Evolutionary conservation across 2,797 vertebrate species (phyloP).

Genomic region (Smutsia temminckii): DNA sequence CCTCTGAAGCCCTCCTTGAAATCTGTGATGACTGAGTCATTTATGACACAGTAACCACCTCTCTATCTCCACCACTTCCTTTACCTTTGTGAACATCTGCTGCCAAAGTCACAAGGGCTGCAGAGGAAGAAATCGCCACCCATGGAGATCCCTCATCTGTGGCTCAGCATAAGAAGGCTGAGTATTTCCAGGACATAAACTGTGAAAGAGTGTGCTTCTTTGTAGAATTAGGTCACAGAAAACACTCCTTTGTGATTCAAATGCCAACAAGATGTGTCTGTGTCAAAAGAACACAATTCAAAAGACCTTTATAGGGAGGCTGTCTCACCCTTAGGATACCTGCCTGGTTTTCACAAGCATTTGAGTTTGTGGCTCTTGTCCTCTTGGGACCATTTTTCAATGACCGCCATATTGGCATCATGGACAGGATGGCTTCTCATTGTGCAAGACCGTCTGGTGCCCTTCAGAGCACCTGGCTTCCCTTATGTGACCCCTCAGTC

Average conservation of each 20-base stretch:
- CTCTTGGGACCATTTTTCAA: not conserved
- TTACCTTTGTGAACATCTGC: too few species aligned
- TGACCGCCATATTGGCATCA: not conserved
- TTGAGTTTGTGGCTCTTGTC: not conserved
- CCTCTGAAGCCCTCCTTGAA: not conserved
- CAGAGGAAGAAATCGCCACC: not conserved
- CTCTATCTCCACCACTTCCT: not conserved
- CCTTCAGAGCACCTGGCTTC: not conserved
- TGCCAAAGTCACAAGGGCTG: not conserved
- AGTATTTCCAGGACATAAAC: not conserved
- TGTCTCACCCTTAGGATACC: not conserved
- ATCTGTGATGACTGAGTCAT: not conserved
- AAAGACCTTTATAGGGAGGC: not conserved
- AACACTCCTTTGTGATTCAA: not conserved
- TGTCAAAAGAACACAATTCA: not conserved
- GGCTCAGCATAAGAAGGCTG: not conserved
- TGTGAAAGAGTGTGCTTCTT: not conserved
- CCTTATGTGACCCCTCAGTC: not conserved
- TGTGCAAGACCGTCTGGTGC: not conserved
- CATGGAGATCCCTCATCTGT: fast-evolving
- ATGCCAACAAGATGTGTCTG: not conserved
- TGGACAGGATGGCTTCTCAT: not conserved
- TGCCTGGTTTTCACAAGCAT: not conserved
- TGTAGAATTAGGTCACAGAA: not conserved
- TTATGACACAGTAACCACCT: not conserved